Conservation (phyloP, 2,797 vertebrate species). For the Danio choprae region DNA sequence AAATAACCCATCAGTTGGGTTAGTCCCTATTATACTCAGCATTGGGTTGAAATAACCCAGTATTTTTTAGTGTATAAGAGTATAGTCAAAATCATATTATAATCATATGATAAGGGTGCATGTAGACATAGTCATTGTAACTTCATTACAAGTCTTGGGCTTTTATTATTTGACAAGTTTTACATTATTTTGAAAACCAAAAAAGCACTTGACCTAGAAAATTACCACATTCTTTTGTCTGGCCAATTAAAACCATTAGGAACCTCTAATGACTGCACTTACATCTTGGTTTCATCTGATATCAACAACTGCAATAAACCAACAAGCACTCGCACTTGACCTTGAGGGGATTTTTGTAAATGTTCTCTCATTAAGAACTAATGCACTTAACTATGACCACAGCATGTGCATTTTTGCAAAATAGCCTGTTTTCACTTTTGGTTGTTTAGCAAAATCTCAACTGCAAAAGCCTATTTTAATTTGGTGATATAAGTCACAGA, state of each 20-base stretch:
- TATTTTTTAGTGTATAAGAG: too few species aligned
- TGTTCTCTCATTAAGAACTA: background rate
- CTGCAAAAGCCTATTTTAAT: background rate
- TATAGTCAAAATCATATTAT: too few species aligned
- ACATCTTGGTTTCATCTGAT: background rate
- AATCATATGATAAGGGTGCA: too few species aligned
- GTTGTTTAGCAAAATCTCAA: background rate
- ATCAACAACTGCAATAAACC: conserved; percentile 9
- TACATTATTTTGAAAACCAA: background rate
- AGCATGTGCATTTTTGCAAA: background rate
- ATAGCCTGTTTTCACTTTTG: background rate
- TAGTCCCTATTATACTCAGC: too few species aligned
- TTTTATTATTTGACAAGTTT: too few species aligned
- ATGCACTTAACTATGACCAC: background rate
- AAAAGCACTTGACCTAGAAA: background rate
- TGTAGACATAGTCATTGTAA: too few species aligned
- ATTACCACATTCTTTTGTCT: conserved; percentile 13
- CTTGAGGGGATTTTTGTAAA: conserved; percentile 9
- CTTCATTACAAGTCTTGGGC: too few species aligned
- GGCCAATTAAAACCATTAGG: conserved; percentile 10
- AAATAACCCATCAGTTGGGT: too few species aligned
- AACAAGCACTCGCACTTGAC: background rate
- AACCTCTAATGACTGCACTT: conserved; percentile 1
- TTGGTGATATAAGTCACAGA: background rate
- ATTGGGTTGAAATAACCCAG: too few species aligned